Evolutionary conservation across 1,140 invertebrate genomes (phyloP).

Genomic region (Archivesica marissinica): DNA sequence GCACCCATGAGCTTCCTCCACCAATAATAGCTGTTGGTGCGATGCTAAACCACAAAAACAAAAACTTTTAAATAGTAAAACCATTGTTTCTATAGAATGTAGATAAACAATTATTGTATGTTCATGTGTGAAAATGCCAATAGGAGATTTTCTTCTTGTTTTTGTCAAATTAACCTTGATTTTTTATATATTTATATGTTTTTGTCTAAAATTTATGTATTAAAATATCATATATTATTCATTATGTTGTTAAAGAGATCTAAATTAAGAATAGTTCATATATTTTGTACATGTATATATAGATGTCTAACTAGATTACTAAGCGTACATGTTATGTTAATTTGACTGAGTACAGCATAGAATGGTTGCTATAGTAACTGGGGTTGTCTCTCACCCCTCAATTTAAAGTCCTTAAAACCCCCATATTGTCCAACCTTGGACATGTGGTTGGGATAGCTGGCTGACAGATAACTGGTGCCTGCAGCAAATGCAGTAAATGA

Average conservation of each 20-base stretch:
- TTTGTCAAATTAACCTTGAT: not conserved
- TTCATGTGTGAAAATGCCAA: not conserved
- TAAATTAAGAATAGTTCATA: constrained; percentile 7
- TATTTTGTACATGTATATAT: constrained; percentile 29
- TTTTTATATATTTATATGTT: not conserved
- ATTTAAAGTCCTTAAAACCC: not conserved
- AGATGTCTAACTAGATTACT: no score
- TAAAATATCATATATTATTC: not conserved
- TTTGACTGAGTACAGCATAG: no score
- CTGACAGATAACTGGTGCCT: no score
- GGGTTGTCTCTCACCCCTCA: not conserved
- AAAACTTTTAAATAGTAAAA: not conserved
- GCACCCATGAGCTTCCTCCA: not conserved
- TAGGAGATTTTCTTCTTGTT: constrained; percentile 1
- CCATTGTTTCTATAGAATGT: not conserved
- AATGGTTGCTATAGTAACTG: no score
- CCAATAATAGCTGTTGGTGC: not conserved
- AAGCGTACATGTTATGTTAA: no score
- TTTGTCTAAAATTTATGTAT: not conserved
- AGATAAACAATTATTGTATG: not conserved
- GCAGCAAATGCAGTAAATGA: no score
- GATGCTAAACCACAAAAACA: no score
- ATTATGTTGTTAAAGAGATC: constrained; percentile 11
- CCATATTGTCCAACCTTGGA: not conserved
- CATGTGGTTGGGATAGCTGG: no score